Percentiles rank a stretch among this genome's conserved stretches.
Evolutionary conservation across 2,888 invertebrate genomes (phyloP).

Genomic region (Brachylomia viminalis): DNA sequence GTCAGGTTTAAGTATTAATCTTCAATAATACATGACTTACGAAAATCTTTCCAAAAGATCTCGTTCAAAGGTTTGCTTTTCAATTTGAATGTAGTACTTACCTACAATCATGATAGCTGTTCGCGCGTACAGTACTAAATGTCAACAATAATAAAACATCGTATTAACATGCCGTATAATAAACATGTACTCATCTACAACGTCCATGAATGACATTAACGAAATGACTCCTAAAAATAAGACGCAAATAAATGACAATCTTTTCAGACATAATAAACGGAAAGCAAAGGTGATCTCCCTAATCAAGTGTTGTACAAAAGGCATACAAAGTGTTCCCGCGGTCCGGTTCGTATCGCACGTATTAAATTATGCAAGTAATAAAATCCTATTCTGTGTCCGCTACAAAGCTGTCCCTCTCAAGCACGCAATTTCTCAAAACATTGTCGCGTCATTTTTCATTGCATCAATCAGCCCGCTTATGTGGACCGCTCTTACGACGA

Average conservation of each 20-base stretch:
- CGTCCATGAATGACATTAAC: constrained; percentile 52
- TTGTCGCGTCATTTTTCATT: constrained; percentile 90
- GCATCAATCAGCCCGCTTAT: constrained; percentile 88
- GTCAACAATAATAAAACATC: constrained; percentile 34
- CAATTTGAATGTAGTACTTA: constrained; percentile 7
- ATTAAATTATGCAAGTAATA: constrained; percentile 89
- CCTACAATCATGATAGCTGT: not conserved
- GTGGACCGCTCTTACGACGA: constrained; percentile 69
- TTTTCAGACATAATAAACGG: constrained; percentile 73
- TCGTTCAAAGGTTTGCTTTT: constrained; percentile 7
- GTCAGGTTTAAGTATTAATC: constrained; percentile 61
- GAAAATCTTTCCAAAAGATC: constrained; percentile 24
- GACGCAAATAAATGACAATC: constrained; percentile 85
- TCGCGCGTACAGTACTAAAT: constrained; percentile 29
- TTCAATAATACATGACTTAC: constrained; percentile 31
- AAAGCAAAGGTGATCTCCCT: constrained; percentile 80
- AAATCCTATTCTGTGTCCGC: constrained; percentile 82
- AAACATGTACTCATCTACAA: constrained; percentile 17
- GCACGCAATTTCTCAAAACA: constrained; percentile 89
- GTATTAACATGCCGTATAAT: constrained; percentile 25
- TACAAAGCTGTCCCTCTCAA: constrained; percentile 80
- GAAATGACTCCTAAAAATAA: constrained; percentile 75
- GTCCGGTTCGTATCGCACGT: constrained; percentile 81
- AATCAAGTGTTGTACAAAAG: constrained; percentile 80
- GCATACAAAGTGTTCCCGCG: constrained; percentile 76